Conservation (phyloP, 2,888 invertebrate species). For the Cerceris rybyensis region DNA sequence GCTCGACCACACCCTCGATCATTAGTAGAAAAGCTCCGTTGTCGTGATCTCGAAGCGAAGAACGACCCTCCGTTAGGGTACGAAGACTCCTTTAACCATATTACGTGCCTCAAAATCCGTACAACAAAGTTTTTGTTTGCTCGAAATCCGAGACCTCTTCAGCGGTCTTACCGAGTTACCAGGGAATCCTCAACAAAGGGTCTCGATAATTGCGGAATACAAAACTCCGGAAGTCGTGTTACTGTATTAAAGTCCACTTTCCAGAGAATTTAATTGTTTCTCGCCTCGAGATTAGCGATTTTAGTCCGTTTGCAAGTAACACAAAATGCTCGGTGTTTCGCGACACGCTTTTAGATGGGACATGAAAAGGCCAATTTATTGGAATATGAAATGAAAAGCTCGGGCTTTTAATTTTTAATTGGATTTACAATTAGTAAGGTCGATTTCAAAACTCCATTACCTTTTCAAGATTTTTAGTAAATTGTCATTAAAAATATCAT, state of each 20-base stretch:
- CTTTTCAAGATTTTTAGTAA: too few relatives aligned
- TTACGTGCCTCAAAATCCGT: slow-evolving; percentile 54
- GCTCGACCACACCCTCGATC: slow-evolving; percentile 59
- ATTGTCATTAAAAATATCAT: too few relatives aligned
- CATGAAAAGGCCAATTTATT: too few relatives aligned
- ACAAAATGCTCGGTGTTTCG: too few relatives aligned
- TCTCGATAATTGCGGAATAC: slow-evolving; percentile 47
- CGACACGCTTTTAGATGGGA: too few relatives aligned
- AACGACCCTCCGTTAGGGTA: slow-evolving; percentile 44
- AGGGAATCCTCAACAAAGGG: slow-evolving; percentile 48
- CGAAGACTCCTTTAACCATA: slow-evolving; percentile 51
- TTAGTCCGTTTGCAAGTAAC: too few relatives aligned
- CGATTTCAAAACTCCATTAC: too few relatives aligned
- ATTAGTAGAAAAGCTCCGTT: slow-evolving; percentile 62
- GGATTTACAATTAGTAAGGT: too few relatives aligned
- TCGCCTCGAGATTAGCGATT: slow-evolving; percentile 1
- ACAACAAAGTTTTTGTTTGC: slow-evolving; percentile 62
- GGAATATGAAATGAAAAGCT: too few relatives aligned
- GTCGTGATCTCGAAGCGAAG: slow-evolving; percentile 50
- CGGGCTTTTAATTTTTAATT: too few relatives aligned
- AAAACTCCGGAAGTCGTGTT: not conserved
- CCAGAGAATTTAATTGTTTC: slow-evolving; percentile 21
- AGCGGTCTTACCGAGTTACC: slow-evolving; percentile 20
- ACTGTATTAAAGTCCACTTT: slow-evolving; percentile 20
- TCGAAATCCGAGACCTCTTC: slow-evolving; percentile 42